phyloP scores from a whole-genome alignment of 2,888 invertebrate species.

The Bedellia somnulentella region DNA sequence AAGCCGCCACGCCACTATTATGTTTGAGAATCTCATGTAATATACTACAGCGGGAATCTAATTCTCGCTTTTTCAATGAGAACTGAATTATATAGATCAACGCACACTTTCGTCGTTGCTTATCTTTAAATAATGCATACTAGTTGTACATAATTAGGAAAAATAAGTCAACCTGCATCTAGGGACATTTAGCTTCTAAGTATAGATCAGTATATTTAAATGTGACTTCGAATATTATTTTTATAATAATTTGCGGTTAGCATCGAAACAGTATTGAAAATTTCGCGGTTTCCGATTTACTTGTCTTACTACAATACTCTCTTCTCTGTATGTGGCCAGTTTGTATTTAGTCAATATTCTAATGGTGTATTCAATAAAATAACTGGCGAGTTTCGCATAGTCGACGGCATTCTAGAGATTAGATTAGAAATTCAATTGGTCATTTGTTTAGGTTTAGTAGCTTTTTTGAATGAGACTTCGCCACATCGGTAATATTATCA shows the following conservation, averaged over 20 bases:
- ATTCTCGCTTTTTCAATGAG: slow-evolving; percentile 5
- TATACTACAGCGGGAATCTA: slow-evolving; percentile 4
- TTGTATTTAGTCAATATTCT: too few relatives aligned
- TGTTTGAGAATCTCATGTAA: slow-evolving; percentile 7
- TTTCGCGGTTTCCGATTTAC: slow-evolving; percentile 4
- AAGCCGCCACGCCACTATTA: slow-evolving; percentile 5
- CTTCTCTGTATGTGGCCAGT: slow-evolving; percentile 28
- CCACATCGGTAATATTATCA: too few relatives aligned
- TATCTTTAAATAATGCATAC: slow-evolving; percentile 26
- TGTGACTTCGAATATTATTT: slow-evolving; percentile 17
- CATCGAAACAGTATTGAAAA: slow-evolving; percentile 45
- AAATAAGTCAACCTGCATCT: slow-evolving; percentile 17
- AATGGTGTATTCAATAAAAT: too few relatives aligned
- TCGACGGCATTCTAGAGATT: too few relatives aligned
- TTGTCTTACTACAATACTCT: slow-evolving; percentile 5
- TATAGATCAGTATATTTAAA: slow-evolving; percentile 23
- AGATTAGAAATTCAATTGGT: too few relatives aligned
- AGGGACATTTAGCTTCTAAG: slow-evolving; percentile 37
- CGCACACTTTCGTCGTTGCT: slow-evolving; percentile 13
- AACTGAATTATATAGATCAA: slow-evolving; percentile 12
- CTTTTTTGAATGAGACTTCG: too few relatives aligned
- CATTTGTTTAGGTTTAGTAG: too few relatives aligned
- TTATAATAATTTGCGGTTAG: slow-evolving; percentile 23
- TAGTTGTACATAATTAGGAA: slow-evolving; percentile 43
- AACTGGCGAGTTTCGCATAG: too few relatives aligned